Percentiles rank a stretch among this genome's conserved stretches.
Evolutionary conservation across 1,140 invertebrate genomes (phyloP).

Genomic region (Fopius arisanus): DNA sequence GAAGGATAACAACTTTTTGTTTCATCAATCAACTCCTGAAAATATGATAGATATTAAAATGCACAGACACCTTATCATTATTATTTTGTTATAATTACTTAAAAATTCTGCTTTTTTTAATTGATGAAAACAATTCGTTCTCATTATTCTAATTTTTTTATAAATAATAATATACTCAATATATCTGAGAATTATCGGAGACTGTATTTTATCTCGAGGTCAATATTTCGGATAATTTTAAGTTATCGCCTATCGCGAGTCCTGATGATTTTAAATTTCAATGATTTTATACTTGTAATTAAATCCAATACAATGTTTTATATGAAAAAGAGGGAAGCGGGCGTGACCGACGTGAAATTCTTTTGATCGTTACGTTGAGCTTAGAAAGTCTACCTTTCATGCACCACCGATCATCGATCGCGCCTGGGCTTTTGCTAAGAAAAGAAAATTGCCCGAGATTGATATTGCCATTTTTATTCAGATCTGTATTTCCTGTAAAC

Average conservation of each 20-base stretch:
- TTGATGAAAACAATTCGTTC: too few relatives aligned
- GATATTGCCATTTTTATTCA: background rate
- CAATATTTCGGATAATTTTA: too few relatives aligned
- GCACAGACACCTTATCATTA: too few relatives aligned
- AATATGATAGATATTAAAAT: too few relatives aligned
- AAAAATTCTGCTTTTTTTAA: too few relatives aligned
- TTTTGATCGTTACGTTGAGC: conserved; percentile 35
- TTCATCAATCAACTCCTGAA: background rate
- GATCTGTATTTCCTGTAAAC: background rate
- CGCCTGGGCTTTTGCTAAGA: background rate
- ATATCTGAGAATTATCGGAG: too few relatives aligned
- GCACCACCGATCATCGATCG: conserved; percentile 37
- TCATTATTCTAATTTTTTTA: too few relatives aligned
- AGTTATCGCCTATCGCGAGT: too few relatives aligned
- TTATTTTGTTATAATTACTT: too few relatives aligned
- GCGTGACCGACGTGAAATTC: conserved; percentile 36
- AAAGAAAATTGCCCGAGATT: background rate
- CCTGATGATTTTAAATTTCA: too few relatives aligned
- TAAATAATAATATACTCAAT: too few relatives aligned
- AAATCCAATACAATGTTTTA: conserved; percentile 1
- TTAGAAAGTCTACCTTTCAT: conserved; percentile 39
- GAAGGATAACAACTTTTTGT: background rate
- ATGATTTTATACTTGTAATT: background rate
- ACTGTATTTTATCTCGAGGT: too few relatives aligned
- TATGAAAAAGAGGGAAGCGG: conserved; percentile 14